Evolutionary conservation across 2,888 invertebrate species (phyloP).

Genomic region (Eupithecia pulchellata): DNA sequence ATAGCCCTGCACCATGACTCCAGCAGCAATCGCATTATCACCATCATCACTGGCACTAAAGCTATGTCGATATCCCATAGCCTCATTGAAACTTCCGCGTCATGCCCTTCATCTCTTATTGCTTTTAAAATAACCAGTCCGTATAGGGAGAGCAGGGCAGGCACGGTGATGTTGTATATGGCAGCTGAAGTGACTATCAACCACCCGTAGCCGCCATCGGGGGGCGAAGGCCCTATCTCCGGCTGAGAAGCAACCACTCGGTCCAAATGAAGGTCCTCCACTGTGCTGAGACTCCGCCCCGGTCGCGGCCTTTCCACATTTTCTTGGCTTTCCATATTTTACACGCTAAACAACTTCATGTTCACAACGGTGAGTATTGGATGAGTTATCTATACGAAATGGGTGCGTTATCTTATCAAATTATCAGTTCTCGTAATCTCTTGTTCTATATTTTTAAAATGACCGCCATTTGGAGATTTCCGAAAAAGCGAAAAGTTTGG

Average conservation of each 20-base stretch:
- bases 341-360: conserved; percentile 73
- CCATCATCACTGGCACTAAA: conserved; percentile 86
- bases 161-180: conserved; percentile 86
- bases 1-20: conserved; percentile 87
- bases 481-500: not conserved
- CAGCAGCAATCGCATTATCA: conserved; percentile 83
- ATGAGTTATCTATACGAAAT: conserved; percentile 69
- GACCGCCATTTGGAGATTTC: conserved; percentile 58
- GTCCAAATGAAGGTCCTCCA: conserved; percentile 82
- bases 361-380: conserved; percentile 63
- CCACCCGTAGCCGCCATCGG: conserved; percentile 89
- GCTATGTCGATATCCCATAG: conserved; percentile 87
- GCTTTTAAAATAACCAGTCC: conserved; percentile 84
- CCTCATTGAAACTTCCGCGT: conserved; percentile 65
- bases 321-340: conserved; percentile 67
- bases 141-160: conserved; percentile 82
- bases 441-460: conserved; percentile 76
- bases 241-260: conserved; percentile 87
- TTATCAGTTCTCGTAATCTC: conserved; percentile 73
- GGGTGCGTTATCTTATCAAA: conserved; percentile 80
- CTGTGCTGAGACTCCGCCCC: conserved; percentile 58
- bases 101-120: conserved; percentile 77
- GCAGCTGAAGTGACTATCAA: conserved; percentile 85
- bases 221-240: conserved; percentile 87
- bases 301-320: conserved; percentile 49